A percentile compares a stretch with the other conserved stretches of the same genome.
phyloP scores from a whole-genome alignment of 35 echinoderm and acorn worm genomes.

The Chiridota heheva region DNA sequence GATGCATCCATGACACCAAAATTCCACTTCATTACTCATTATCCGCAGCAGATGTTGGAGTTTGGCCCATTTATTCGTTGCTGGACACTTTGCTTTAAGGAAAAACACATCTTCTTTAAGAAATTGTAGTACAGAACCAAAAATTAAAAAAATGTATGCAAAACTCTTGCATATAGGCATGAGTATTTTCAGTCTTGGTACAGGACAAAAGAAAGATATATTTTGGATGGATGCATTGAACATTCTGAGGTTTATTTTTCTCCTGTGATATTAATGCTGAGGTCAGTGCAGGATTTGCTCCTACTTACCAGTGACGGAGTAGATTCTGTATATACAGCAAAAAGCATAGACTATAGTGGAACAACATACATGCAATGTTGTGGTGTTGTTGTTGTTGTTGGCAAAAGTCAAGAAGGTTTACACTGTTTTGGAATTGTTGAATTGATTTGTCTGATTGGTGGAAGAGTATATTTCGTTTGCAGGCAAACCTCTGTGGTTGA shows the following conservation, averaged over 20 bases:
- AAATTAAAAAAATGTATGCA: constrained; percentile 37
- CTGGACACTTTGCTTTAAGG: constrained; percentile 60
- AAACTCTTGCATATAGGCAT: constrained; percentile 39
- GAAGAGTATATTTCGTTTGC: constrained; percentile 28
- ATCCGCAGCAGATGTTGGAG: constrained; percentile 24
- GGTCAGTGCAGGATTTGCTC: not conserved
- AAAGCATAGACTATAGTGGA: constrained; percentile 15
- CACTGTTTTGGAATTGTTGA: constrained; percentile 32
- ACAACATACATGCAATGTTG: constrained; percentile 6
- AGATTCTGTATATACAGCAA: constrained; percentile 20
- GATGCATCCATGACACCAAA: constrained; percentile 54
- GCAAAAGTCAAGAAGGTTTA: constrained; percentile 3
- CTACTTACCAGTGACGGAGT: not conserved
- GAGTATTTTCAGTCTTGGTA: constrained; percentile 27
- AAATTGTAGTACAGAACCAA: constrained; percentile 15
- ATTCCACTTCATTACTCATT: constrained; percentile 53
- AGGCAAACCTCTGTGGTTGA: constrained; percentile 2
- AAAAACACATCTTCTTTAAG: constrained; percentile 45
- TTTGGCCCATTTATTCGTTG: constrained; percentile 65
- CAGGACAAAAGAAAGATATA: constrained; percentile 25
- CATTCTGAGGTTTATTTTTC: not conserved
- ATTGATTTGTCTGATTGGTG: constrained; percentile 16
- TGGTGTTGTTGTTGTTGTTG: constrained; percentile 21
- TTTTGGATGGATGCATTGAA: not conserved
- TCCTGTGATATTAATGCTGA: not conserved